These are phyloP conservation scores for Mya arenaria DNA, from an alignment of 1,140 invertebrate genomes.

Conservation along the genomic window DNA sequence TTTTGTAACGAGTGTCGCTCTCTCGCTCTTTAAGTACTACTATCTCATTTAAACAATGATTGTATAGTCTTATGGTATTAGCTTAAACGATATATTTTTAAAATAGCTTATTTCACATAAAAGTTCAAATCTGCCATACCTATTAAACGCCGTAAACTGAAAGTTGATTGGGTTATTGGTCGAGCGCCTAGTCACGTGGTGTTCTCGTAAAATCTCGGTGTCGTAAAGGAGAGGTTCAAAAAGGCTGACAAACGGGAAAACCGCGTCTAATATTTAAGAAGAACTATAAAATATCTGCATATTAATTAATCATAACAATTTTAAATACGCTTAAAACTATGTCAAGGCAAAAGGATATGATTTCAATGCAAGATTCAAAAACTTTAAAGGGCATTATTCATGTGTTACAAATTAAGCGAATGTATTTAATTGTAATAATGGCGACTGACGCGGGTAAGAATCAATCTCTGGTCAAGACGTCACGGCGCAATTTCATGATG, in stretches of 20 bases:
- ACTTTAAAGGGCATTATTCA: too few species aligned
- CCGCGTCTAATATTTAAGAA: too few species aligned
- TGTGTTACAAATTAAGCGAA: too few species aligned
- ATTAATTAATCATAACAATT: too few species aligned
- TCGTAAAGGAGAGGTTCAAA: slow-evolving; percentile 37
- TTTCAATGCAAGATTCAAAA: too few species aligned
- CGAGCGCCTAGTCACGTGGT: slow-evolving; percentile 49
- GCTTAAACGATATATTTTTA: neutral
- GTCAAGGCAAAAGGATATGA: too few species aligned
- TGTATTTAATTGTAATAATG: too few species aligned
- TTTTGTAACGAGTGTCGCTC: neutral
- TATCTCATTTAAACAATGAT: neutral
- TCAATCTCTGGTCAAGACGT: too few species aligned
- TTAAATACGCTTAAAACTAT: too few species aligned
- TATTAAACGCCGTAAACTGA: slow-evolving; percentile 52
- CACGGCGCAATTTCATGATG: too few species aligned
- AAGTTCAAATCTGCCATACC: slow-evolving; percentile 33
- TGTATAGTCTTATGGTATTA: neutral
- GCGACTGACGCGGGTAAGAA: too few species aligned
- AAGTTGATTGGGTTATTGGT: slow-evolving; percentile 21
- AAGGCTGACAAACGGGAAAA: neutral
- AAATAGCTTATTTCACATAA: neutral
- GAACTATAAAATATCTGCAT: too few species aligned
- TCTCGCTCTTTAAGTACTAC: neutral
- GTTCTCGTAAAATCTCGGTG: slow-evolving; percentile 9